Evolutionary conservation across 2,888 invertebrate genomes (phyloP).

Genomic region (Lepidocyrtoides sp.): DNA sequence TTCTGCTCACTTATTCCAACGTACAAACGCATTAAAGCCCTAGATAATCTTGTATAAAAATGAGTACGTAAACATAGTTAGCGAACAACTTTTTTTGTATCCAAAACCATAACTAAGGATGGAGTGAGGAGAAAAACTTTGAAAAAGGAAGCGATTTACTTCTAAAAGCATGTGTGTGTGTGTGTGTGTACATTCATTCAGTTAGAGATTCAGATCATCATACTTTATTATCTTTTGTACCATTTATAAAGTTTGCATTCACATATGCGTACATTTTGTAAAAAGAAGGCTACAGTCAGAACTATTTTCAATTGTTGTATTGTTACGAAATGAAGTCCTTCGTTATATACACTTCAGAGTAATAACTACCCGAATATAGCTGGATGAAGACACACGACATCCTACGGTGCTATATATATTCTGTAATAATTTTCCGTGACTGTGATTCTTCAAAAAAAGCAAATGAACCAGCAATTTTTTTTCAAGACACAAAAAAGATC

Average conservation of each 20-base stretch:
- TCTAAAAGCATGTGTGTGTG: neutral
- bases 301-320: neutral
- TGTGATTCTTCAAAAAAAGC: neutral
- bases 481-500: neutral
- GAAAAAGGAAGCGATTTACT: neutral
- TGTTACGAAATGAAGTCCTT: neutral
- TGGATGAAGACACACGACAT: neutral
- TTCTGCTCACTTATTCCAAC: neutral
- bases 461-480: slow-evolving; percentile 19
- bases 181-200: neutral
- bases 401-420: neutral
- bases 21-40: neutral
- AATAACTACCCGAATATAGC: neutral
- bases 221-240: neutral
- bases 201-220: neutral
- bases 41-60: no score
- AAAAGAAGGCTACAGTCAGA: neutral
- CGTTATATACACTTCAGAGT: neutral
- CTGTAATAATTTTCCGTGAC: neutral
- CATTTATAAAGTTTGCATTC: neutral
- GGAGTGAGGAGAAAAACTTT: neutral
- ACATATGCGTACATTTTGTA: neutral
- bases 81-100: neutral
- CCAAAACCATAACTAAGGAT: neutral
- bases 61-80: neutral